These are phyloP conservation scores for Bryconaethiops microstoma DNA, from an alignment of 2,797 vertebrate species.

Conservation along the genomic window DNA sequence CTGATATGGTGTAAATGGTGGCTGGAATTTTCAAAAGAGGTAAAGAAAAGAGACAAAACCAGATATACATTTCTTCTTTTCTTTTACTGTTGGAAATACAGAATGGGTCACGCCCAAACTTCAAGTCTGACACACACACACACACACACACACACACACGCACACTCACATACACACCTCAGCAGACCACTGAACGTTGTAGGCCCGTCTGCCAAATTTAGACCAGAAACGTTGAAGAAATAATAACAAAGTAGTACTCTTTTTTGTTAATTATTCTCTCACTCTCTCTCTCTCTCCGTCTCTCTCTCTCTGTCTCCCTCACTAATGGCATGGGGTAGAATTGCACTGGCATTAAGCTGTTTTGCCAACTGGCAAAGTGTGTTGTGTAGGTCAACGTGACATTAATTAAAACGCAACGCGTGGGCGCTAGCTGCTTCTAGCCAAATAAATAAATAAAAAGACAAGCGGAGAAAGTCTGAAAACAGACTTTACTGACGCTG, in stretches of 20 bases:
- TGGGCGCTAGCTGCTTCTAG: conserved; percentile 46
- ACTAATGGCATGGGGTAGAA: conserved; percentile 62
- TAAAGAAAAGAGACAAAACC: too few relatives aligned
- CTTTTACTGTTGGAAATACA: too few relatives aligned
- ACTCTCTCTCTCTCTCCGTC: conserved; percentile 53
- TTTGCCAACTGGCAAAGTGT: conserved; percentile 49
- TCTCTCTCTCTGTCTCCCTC: conserved; percentile 29
- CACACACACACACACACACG: neutral
- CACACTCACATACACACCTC: neutral
- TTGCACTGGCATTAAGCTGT: conserved; percentile 50
- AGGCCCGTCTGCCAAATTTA: conserved; percentile 14
- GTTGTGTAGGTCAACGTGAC: conserved; percentile 57
- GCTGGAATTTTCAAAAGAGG: too few relatives aligned
- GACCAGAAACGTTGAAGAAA: conserved; percentile 20
- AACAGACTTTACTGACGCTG: conserved; percentile 19
- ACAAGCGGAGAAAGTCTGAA: neutral
- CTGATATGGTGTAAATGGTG: too few relatives aligned
- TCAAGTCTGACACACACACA: neutral
- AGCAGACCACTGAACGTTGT: neutral
- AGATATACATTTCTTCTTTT: too few relatives aligned
- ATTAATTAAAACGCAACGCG: conserved; percentile 63
- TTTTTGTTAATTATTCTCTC: conserved; percentile 23
- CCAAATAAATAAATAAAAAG: conserved; percentile 56
- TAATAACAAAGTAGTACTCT: conserved; percentile 7
- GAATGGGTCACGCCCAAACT: neutral